A percentile compares a stretch with the other conserved stretches of the same genome.
Conservation (phyloP, 2,888 invertebrate species). For the Idaea straminata region DNA sequence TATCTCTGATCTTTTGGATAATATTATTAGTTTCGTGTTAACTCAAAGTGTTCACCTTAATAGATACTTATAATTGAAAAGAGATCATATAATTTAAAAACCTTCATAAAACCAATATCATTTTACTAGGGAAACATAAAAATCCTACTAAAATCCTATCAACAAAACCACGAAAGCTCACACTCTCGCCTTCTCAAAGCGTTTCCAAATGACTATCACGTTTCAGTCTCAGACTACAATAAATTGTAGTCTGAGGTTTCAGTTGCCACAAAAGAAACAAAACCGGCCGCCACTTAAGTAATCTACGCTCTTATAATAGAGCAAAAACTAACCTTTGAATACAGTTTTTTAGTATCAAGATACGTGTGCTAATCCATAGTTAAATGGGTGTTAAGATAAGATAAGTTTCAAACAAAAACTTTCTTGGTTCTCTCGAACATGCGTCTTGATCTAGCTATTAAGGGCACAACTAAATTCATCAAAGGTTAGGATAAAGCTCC, state of each 20-base stretch:
- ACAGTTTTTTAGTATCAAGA: constrained; percentile 30
- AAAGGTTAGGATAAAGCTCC: constrained; percentile 40
- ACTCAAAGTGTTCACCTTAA: no score
- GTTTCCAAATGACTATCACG: constrained; percentile 14
- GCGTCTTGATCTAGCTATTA: constrained; percentile 13
- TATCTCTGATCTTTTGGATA: neutral
- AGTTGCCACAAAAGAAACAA: constrained; percentile 22
- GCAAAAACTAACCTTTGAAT: constrained; percentile 36
- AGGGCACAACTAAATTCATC: constrained; percentile 32
- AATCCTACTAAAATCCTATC: neutral
- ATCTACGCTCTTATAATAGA: constrained; percentile 43
- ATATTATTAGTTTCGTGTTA: neutral
- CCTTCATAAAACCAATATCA: neutral
- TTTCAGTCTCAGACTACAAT: no score
- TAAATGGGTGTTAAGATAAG: constrained; percentile 9
- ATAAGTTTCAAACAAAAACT: neutral
- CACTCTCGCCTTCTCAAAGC: neutral
- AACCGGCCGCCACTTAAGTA: constrained; percentile 22
- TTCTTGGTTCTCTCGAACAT: constrained; percentile 13
- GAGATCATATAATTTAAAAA: no score
- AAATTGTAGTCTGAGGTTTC: no score
- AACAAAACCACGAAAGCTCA: neutral
- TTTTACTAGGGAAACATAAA: neutral
- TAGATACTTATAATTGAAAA: no score
- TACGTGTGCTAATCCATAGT: neutral